Conservation (phyloP, 2,113 vertebrate species). For the Chlorodrepanis virens region DNA sequence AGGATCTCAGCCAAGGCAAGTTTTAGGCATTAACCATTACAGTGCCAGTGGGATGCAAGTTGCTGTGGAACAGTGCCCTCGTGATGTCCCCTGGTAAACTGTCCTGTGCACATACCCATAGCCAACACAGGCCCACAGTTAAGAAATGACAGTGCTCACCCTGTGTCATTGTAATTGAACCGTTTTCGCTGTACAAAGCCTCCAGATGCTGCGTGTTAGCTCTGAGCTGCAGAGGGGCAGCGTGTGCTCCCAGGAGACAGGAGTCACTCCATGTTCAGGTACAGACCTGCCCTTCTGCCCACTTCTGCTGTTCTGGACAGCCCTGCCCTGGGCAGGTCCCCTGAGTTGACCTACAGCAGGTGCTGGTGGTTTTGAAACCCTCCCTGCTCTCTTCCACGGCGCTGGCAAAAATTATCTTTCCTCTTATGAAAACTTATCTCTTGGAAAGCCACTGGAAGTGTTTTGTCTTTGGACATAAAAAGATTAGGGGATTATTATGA, state of each 20-base stretch:
- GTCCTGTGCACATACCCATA: background rate
- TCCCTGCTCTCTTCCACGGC: background rate
- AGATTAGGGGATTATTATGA: background rate
- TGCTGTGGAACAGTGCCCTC: background rate
- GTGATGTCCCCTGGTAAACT: background rate
- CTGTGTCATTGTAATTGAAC: background rate
- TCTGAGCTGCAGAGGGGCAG: background rate
- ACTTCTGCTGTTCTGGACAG: background rate
- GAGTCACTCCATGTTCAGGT: rapidly evolving
- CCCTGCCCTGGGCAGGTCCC: background rate
- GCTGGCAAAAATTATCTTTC: background rate
- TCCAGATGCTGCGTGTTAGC: background rate
- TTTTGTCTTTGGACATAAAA: background rate
- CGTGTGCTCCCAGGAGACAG: background rate
- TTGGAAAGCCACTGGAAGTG: background rate
- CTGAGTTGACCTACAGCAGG: background rate
- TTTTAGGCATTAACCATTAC: constrained; percentile 59
- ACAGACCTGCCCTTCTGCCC: background rate
- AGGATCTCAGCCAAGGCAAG: constrained; percentile 68
- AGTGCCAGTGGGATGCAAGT: background rate
- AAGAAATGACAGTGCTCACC: background rate
- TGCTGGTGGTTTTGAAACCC: background rate
- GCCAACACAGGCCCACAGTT: background rate
- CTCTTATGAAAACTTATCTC: background rate
- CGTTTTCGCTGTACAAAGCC: background rate